Evolutionary conservation across 2,888 invertebrate genomes (phyloP).

Genomic region (Pterostichus niger): DNA sequence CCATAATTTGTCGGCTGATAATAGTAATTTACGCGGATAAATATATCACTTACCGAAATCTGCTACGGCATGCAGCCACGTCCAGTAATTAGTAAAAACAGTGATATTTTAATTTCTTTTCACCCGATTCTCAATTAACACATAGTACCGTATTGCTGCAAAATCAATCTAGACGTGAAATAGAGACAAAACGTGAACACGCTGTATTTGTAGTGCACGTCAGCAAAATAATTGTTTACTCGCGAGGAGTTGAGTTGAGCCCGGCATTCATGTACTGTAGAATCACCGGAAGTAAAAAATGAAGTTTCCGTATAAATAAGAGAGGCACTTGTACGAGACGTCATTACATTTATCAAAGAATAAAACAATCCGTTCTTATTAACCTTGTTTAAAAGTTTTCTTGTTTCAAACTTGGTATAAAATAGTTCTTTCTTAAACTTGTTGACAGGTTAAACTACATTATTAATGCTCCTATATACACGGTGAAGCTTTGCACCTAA

Average conservation of each 20-base stretch:
- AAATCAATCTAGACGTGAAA: too few relatives aligned
- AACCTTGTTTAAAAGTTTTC: constrained; percentile 63
- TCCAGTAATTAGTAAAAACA: too few relatives aligned
- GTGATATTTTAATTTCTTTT: too few relatives aligned
- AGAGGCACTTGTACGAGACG: constrained; percentile 40
- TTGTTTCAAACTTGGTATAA: constrained; percentile 58
- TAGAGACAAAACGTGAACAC: too few relatives aligned
- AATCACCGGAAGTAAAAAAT: constrained; percentile 22
- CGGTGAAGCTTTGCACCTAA: constrained; percentile 31
- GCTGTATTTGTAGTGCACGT: too few relatives aligned
- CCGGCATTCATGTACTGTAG: not conserved
- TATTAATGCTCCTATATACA: constrained; percentile 52
- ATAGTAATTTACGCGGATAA: too few relatives aligned
- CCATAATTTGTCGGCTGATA: too few relatives aligned
- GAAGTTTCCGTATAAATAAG: constrained; percentile 37
- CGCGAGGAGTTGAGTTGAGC: not conserved
- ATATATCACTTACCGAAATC: too few relatives aligned
- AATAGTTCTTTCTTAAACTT: constrained; percentile 60
- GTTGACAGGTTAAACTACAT: constrained; percentile 59
- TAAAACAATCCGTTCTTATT: constrained; percentile 64
- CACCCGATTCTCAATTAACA: too few relatives aligned
- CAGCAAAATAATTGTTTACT: not conserved
- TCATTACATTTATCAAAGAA: constrained; percentile 63
- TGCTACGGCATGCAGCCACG: too few relatives aligned
- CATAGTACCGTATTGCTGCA: too few relatives aligned